A percentile compares a stretch with the other conserved stretches of the same genome.
Evolutionary conservation across 53 echinoderm and acorn worm species (phyloP).

Genomic region (Hippasteria phrygiana): DNA sequence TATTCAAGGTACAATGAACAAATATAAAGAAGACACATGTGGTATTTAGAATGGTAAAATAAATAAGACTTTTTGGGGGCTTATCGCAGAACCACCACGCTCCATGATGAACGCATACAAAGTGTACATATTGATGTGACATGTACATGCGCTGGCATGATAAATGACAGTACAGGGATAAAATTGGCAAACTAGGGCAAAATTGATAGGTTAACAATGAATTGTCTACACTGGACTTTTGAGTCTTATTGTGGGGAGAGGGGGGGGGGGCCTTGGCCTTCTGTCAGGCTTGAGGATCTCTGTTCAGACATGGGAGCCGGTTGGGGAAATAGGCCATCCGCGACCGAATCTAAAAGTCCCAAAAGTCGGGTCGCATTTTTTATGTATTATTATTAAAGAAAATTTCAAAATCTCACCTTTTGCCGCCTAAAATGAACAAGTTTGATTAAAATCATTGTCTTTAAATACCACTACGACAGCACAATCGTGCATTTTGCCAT

Average conservation of each 20-base stretch:
- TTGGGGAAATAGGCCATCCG: too few relatives aligned
- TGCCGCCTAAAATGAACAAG: too few relatives aligned
- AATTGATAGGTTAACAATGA: background rate
- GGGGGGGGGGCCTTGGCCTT: too few relatives aligned
- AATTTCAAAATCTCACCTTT: too few relatives aligned
- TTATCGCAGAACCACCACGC: background rate
- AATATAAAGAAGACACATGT: background rate
- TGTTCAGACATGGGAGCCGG: background rate
- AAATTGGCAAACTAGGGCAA: background rate
- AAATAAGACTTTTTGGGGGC: background rate
- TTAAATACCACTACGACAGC: too few relatives aligned
- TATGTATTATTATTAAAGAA: too few relatives aligned
- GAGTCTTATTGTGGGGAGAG: background rate
- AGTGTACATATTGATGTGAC: background rate
- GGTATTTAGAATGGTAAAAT: conserved; percentile 10
- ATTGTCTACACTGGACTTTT: background rate
- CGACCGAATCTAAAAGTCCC: too few relatives aligned
- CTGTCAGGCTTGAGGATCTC: background rate
- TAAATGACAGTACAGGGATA: background rate
- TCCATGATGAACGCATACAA: background rate
- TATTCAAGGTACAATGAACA: conserved; percentile 12
- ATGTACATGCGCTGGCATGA: background rate
- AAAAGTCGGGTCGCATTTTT: too few relatives aligned
- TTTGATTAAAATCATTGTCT: too few relatives aligned
- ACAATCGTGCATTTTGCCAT: too few relatives aligned